These are phyloP conservation scores for Poeciliopsis turneri DNA, from an alignment of 2,797 vertebrate species.

Conservation along the genomic window DNA sequence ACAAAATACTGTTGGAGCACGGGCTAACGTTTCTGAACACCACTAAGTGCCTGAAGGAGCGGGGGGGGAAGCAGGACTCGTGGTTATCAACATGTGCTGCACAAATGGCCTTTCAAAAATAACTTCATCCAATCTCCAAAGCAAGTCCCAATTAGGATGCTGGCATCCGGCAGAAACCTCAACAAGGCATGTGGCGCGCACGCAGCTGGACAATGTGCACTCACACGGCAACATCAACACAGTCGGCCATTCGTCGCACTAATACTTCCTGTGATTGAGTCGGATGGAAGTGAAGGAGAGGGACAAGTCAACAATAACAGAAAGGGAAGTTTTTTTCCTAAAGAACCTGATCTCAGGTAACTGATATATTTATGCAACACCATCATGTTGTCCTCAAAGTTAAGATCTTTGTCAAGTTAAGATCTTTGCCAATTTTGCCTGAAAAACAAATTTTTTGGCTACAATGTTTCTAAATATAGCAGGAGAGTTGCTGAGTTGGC, in stretches of 20 bases:
- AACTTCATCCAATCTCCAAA: conserved; percentile 52
- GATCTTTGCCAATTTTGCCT: not conserved
- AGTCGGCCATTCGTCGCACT: conserved; percentile 29
- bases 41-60: conserved; percentile 6
- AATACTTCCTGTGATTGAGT: conserved; percentile 69
- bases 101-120: conserved; percentile 61
- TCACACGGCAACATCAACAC: conserved; percentile 18
- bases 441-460: too few species aligned
- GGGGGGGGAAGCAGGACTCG: conserved; percentile 8
- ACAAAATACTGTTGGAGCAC: not conserved
- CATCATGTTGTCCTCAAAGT: not conserved
- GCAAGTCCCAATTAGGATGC: conserved; percentile 63
- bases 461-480: too few species aligned
- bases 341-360: conserved; percentile 15
- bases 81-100: conserved; percentile 53
- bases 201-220: conserved; percentile 25
- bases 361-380: conserved; percentile 26
- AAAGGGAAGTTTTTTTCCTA: conserved; percentile 25
- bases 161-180: conserved; percentile 60
- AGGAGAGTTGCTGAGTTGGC: too few species aligned
- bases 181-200: conserved; percentile 48
- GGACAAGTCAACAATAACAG: conserved; percentile 39
- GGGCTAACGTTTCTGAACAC: not conserved
- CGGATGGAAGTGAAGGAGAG: conserved; percentile 34
- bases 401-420: not conserved